These are phyloP conservation scores for Drepana arcuata DNA, from an alignment of 1,140 invertebrate species.

Conservation along the genomic window DNA sequence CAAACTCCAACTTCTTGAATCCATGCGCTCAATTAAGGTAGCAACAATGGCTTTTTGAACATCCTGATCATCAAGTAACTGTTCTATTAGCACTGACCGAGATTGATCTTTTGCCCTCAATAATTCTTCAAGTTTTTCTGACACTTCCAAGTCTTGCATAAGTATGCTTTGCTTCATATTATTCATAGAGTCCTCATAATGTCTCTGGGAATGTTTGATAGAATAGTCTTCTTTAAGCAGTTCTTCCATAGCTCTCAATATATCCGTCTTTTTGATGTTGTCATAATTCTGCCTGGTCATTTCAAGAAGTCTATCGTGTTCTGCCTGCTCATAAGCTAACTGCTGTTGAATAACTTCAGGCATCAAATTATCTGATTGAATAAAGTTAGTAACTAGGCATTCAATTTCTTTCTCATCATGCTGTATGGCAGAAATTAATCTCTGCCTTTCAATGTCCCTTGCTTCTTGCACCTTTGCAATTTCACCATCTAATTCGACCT, in stretches of 20 bases:
- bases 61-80: conserved; percentile 77
- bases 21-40: conserved; percentile 80
- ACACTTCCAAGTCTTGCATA: conserved; percentile 69
- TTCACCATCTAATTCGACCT: conserved; percentile 76
- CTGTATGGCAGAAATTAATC: conserved; percentile 73
- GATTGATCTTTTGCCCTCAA: conserved; percentile 75
- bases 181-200: conserved; percentile 74
- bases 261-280: conserved; percentile 68
- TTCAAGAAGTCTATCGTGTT: conserved; percentile 75
- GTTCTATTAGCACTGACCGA: conserved; percentile 72
- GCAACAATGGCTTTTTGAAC: conserved; percentile 83
- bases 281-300: conserved; percentile 70
- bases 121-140: conserved; percentile 73
- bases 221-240: conserved; percentile 76
- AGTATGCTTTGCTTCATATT: conserved; percentile 73
- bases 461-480: conserved; percentile 77
- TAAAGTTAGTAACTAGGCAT: conserved; percentile 76
- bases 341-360: conserved; percentile 75
- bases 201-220: conserved; percentile 72
- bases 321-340: conserved; percentile 76
- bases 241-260: conserved; percentile 77
- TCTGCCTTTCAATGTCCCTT: conserved; percentile 75
- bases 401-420: conserved; percentile 77
- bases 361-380: conserved; percentile 72
- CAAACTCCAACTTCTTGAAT: conserved; percentile 82